Evolutionary conservation across 2,888 invertebrate genomes (phyloP), one percentile per base, ranked within the genome.

Genomic region (Cheilosia grossa): DNA sequence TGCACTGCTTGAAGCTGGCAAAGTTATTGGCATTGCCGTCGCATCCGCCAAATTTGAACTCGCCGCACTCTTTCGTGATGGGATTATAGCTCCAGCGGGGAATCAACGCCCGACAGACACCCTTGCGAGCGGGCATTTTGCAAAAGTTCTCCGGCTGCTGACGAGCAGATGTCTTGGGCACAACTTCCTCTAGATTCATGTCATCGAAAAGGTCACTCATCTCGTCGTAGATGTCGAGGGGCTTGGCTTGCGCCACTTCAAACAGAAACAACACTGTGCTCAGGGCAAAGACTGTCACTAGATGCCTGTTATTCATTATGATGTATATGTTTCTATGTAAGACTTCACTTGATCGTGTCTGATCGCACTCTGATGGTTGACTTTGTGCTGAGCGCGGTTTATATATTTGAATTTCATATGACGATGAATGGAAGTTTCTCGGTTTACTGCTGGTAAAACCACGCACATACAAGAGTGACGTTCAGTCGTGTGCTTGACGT

Each of bases 21-120:
- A 94, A 94, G 87, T 94, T 94, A 88, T 94, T 94, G 75, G 91
- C 92, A 87, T 94, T 94, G 82, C 93, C 93, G 88, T 92, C 93
- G 87, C 94, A 94, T 69, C 94, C 94, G 4, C 94, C 94, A 85
- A 93, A 94, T 86, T 92, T 93, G 88, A 94, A 94, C 87, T 93
- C 92, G 6, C 91, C 88, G 79, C 94, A 94, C 69, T 92, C 91
- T 78, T 92, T 92, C 49, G 90, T 89, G 61, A 89, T 88, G 1
- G 92, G 91, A 89, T 93, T 93, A 89, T 93, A 94, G 72, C 92
- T 91, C 91, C 90, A 92, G 66, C 92, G 89, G 0, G 92, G 91
- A 56, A 92, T 92, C 2, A 92, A 78, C 0, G 92, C 92, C 0
- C 92, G 90, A 47, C 92, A 92, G n/a, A 92, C 91, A 9, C 92